Percentiles rank a stretch among this genome's conserved stretches.
phyloP scores from a whole-genome alignment of 2,888 invertebrate species.

The Hesperia comma region DNA sequence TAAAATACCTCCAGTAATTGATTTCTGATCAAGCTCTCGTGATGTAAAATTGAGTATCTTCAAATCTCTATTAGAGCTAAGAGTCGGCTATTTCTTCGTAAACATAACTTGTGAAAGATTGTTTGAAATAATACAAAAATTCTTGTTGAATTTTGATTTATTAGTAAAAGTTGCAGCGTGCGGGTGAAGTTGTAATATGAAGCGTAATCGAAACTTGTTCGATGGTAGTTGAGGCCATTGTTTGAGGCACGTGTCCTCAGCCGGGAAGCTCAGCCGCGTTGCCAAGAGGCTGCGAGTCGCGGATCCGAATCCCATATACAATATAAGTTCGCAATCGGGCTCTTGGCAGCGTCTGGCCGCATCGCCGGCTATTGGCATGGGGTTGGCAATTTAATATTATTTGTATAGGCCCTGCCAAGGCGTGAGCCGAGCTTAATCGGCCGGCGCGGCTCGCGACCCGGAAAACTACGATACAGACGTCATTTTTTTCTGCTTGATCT shows the following conservation, averaged over 20 bases:
- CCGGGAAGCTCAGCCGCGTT: conserved; percentile 15
- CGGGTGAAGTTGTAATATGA: neutral
- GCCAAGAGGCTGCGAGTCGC: conserved; percentile 34
- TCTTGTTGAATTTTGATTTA: too few relatives aligned
- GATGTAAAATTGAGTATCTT: conserved; percentile 7
- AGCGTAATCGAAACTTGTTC: conserved; percentile 17
- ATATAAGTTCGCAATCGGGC: conserved; percentile 54
- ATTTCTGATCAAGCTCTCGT: conserved; percentile 30
- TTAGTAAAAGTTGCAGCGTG: neutral
- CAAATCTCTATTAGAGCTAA: neutral
- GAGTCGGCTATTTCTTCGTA: neutral
- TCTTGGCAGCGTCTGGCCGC: conserved; percentile 58
- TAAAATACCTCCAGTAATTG: conserved; percentile 32
- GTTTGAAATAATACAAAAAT: neutral
- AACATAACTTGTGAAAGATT: neutral
- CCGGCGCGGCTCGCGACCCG: conserved; percentile 57
- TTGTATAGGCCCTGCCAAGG: conserved; percentile 77
- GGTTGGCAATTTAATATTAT: conserved; percentile 80
- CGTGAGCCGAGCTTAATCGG: conserved; percentile 59
- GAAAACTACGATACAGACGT: conserved; percentile 56
- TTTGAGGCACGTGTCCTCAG: conserved; percentile 14
- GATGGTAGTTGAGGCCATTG: conserved; percentile 3
- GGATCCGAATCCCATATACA: conserved; percentile 33
- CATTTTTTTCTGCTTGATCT: conserved; percentile 25
- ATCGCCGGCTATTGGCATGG: conserved; percentile 74